Conservation (phyloP, 2,797 vertebrate species). For the Cyclura pinguis region DNA sequence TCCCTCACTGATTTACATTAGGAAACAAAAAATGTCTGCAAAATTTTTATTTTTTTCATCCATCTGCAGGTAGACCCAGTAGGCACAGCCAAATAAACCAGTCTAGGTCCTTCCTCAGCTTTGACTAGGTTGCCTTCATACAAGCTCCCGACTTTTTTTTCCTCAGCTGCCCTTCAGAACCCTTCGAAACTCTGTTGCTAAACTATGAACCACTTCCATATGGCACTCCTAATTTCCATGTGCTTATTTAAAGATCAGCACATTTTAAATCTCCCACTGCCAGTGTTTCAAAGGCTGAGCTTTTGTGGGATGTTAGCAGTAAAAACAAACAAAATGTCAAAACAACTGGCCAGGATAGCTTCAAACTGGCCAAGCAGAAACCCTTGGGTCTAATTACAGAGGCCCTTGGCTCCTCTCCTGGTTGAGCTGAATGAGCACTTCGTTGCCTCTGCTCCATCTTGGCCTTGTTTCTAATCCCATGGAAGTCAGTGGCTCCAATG, state of each 20-base stretch:
- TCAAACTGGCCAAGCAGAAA: not conserved
- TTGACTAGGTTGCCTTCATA: too few relatives aligned
- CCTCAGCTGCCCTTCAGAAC: too few relatives aligned
- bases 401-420: not conserved
- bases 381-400: not conserved
- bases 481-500: constrained; percentile 24
- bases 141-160: too few relatives aligned
- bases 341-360: not conserved
- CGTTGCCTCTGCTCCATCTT: not conserved
- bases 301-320: not conserved
- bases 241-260: not conserved
- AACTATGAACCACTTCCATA: not conserved
- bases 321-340: not conserved
- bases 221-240: not conserved
- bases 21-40: too few relatives aligned
- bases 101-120: too few relatives aligned
- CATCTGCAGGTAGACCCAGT: too few relatives aligned
- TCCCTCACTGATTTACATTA: too few relatives aligned
- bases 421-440: not conserved
- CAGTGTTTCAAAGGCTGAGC: not conserved
- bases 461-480: not conserved
- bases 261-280: not conserved
- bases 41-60: too few relatives aligned
- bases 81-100: too few relatives aligned
- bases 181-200: too few relatives aligned